Conservation (phyloP, 2,888 invertebrate genomes). For the Ferrisia virgata region DNA sequence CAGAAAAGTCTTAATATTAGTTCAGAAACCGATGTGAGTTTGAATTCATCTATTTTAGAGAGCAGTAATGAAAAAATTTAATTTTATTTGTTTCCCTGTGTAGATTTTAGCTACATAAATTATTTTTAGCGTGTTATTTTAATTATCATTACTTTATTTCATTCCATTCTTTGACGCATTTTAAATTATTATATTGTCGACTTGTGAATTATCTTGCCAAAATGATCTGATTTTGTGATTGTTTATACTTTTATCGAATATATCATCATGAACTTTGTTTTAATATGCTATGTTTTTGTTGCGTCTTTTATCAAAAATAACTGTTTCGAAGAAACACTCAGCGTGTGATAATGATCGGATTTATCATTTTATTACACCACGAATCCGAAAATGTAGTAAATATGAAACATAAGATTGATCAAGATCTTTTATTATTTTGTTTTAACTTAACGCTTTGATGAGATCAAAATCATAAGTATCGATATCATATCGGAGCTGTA, state of each 20-base stretch:
- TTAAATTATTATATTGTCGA: not conserved
- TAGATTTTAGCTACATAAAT: not conserved
- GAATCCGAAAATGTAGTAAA: too few species aligned
- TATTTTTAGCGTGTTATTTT: not conserved
- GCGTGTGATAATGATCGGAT: too few species aligned
- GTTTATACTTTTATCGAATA: not conserved
- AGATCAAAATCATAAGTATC: too few species aligned
- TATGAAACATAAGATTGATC: too few species aligned
- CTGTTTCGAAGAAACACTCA: too few species aligned
- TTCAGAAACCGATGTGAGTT: conserved; percentile 35
- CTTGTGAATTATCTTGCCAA: not conserved
- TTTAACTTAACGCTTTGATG: too few species aligned
- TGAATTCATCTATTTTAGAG: conserved; percentile 33
- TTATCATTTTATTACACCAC: too few species aligned
- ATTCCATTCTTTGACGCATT: not conserved
- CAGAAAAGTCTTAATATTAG: conserved; percentile 31
- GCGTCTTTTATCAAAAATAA: too few species aligned
- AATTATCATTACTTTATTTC: not conserved
- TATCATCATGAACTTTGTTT: not conserved
- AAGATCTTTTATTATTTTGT: too few species aligned
- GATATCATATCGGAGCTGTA: too few species aligned
- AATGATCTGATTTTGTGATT: conserved; percentile 12
- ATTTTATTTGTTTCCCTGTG: not conserved
- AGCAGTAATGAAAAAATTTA: not conserved
- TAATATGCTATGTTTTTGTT: not conserved